Percentiles rank a stretch among this genome's conserved stretches.
These are phyloP conservation scores for Spodoptera frugiperda DNA, from an alignment of 1,140 invertebrate genomes.

Conservation along the genomic window DNA sequence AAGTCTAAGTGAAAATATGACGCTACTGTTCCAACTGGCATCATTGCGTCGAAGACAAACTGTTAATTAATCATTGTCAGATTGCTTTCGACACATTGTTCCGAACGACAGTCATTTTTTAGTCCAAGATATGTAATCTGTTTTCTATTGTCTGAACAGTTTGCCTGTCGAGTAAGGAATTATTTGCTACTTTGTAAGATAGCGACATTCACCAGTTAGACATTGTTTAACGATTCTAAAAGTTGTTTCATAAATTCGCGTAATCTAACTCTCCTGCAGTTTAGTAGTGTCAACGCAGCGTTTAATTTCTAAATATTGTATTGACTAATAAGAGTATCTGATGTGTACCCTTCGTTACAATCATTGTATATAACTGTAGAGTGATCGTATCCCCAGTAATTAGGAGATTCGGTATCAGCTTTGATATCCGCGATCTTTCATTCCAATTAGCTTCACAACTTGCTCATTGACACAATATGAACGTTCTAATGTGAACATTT, in stretches of 20 bases:
- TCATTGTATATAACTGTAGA: slow-evolving; percentile 82
- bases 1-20: slow-evolving; percentile 47
- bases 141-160: slow-evolving; percentile 45
- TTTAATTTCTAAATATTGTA: slow-evolving; percentile 45
- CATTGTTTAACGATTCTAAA: slow-evolving; percentile 72
- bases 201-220: slow-evolving; percentile 69
- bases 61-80: slow-evolving; percentile 51
- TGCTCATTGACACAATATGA: slow-evolving; percentile 71
- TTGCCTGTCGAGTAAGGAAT: slow-evolving; percentile 25
- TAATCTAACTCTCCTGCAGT: slow-evolving; percentile 36
- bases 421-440: slow-evolving; percentile 73
- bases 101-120: slow-evolving; percentile 49
- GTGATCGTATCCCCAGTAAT: slow-evolving; percentile 77
- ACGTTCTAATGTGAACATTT: slow-evolving; percentile 82
- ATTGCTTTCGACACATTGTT: slow-evolving; percentile 65
- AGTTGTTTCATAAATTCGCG: slow-evolving; percentile 32
- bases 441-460: slow-evolving; percentile 78
- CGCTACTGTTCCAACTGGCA: slow-evolving; percentile 39
- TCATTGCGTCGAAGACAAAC: slow-evolving; percentile 39
- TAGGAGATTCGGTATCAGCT: slow-evolving; percentile 79
- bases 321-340: slow-evolving; percentile 48
- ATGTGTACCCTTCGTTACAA: slow-evolving; percentile 74
- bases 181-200: slow-evolving; percentile 35
- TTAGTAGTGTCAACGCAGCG: slow-evolving; percentile 26
- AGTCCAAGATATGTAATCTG: slow-evolving; percentile 47